A percentile compares a stretch with the other conserved stretches of the same genome.
Evolutionary conservation across 2,888 invertebrate species (phyloP).

Genomic region (Thecocarcelia acutangulata): DNA sequence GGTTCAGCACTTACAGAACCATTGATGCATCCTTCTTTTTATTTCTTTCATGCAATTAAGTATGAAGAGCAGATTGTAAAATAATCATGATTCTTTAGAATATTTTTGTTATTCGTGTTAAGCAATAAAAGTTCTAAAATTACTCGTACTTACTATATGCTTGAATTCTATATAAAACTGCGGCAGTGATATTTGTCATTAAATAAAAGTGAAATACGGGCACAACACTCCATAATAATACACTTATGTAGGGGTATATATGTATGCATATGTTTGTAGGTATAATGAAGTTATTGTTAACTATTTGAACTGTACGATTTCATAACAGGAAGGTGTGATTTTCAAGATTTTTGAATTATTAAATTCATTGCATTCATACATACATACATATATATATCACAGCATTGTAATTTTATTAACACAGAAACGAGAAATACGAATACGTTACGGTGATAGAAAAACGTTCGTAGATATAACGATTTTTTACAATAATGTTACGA

Average conservation of each 20-base stretch:
- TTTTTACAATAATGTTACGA: too few species aligned
- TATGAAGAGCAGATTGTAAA: slow-evolving; percentile 24
- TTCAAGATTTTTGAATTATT: too few species aligned
- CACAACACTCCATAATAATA: background rate
- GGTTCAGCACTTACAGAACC: slow-evolving; percentile 39
- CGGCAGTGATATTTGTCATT: slow-evolving; percentile 38
- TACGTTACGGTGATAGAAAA: too few species aligned
- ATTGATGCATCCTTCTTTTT: slow-evolving; percentile 28
- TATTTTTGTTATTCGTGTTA: slow-evolving; percentile 19
- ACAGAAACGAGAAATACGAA: too few species aligned
- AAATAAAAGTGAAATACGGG: slow-evolving; percentile 22
- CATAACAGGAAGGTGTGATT: too few species aligned
- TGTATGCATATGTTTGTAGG: too few species aligned
- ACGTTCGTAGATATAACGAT: too few species aligned
- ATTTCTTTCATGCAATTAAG: slow-evolving; percentile 27
- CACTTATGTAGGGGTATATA: too few species aligned
- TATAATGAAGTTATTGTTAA: too few species aligned
- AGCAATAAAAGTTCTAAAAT: slow-evolving; percentile 43
- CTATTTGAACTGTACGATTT: too few species aligned
- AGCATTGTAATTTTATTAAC: too few species aligned
- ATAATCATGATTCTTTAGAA: slow-evolving; percentile 41
- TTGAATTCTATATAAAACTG: slow-evolving; percentile 3
- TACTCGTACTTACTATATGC: background rate
- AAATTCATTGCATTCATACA: background rate
- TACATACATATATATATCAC: too few species aligned